Base-by-base conservation (phyloP, 2,113 vertebrate species). In the Ranitomeya imitator region DNA sequence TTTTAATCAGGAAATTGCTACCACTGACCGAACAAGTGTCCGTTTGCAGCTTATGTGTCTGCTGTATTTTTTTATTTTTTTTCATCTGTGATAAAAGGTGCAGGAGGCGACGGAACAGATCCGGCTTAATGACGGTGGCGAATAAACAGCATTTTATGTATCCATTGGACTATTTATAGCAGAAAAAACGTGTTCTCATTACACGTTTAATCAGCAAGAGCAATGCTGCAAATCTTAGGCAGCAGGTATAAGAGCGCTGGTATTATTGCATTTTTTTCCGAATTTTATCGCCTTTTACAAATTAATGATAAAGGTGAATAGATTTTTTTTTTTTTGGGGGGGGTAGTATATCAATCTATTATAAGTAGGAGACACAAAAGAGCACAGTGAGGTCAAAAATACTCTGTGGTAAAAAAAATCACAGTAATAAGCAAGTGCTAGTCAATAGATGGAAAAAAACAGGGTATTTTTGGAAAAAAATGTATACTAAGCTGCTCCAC, bases 1-100 rank as follows among this genome's bases (percentile, higher is more conserved):
- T 55, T 18, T 31, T 85, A 85, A 89, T 89, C 69, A 89, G 77
- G 55, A 76, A 77, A 89, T 83, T 78, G 57, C 57, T 83, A 83
- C 37, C 55, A 83, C 63, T 88, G 80, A 83, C 87, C 81, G 15
- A 63, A 78, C 52, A 76, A 85, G 61, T 54, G 80, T 89, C 82
- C 71, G 26, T 61, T 23, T 63, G 18, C 63, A 18, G 51, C 51
- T 18, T 84, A 71, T 83, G 67, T 63, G 31, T 83, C 80, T 14
- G 45, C 31, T 23, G 18, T 1, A 59, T 59, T 61, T 63, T 61
- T 31, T 31, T 31, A n/a, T 31, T 31, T 61, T 61, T 12, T 82
- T 81, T 61, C 23, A 79, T 79, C 77, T 55, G 65, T 18, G 14
- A 84, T 55, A 23, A 71, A 71, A 67, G 61, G 63, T 67, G 19